phyloP scores from a whole-genome alignment of 2,888 invertebrate species.

The Heliconius hortense region DNA sequence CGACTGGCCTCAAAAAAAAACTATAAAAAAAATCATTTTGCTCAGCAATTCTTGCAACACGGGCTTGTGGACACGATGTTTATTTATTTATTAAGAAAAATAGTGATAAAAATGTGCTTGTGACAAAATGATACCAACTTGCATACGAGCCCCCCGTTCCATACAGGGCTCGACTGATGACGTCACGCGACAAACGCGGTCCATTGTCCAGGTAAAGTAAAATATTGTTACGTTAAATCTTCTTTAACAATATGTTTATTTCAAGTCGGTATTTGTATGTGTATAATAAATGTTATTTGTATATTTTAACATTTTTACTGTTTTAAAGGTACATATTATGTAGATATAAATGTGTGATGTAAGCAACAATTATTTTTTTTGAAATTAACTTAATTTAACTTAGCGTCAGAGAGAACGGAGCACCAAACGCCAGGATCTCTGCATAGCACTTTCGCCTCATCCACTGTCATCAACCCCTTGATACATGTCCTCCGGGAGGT shows the following conservation, averaged over 20 bases:
- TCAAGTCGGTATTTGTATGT: background rate
- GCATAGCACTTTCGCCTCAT: too few species aligned
- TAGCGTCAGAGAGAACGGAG: too few species aligned
- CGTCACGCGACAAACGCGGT: constrained; percentile 86
- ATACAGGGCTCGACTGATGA: constrained; percentile 90
- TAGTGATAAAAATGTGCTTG: constrained; percentile 42
- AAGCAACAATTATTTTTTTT: too few species aligned
- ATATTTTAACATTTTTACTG: background rate
- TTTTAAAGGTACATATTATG: too few species aligned
- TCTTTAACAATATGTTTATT: background rate
- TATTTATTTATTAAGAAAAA: constrained; percentile 10
- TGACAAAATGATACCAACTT: constrained; percentile 84
- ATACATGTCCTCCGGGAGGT: too few species aligned
- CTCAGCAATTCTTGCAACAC: background rate
- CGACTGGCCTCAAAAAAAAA: too few species aligned
- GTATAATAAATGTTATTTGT: background rate
- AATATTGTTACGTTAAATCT: constrained; percentile 7
- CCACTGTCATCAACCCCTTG: too few species aligned
- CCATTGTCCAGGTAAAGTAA: constrained; percentile 85
- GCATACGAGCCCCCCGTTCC: constrained; percentile 86
- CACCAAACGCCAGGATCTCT: too few species aligned
- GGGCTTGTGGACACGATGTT: background rate
- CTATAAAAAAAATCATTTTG: background rate
- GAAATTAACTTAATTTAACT: too few species aligned
- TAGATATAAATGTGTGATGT: too few species aligned